Evolutionary conservation across 2,113 vertebrate genomes (phyloP).

Genomic region (Saccopteryx leptura): DNA sequence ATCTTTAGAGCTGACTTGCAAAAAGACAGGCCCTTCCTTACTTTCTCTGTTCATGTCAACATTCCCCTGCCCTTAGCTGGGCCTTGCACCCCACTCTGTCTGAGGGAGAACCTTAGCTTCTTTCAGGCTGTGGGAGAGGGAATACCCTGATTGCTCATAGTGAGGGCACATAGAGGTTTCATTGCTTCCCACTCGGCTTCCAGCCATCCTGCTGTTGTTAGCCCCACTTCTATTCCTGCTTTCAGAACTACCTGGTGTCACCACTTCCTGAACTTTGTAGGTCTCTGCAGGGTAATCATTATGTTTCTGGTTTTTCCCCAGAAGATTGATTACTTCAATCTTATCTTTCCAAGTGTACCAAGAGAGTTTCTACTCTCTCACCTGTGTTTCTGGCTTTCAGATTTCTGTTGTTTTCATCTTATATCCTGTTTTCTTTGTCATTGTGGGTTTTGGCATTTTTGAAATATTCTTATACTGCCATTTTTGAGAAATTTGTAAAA

Average conservation of each 20-base stretch:
- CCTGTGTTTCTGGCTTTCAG: not conserved
- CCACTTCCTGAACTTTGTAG: not conserved
- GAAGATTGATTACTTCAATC: not conserved
- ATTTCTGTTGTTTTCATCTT: not conserved
- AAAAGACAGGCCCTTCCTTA: not conserved
- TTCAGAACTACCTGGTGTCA: not conserved
- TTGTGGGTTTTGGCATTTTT: not conserved
- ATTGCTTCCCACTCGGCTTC: not conserved
- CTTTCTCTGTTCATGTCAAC: not conserved
- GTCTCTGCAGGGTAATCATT: not conserved
- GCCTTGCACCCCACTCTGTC: not conserved
- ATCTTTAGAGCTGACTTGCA: not conserved
- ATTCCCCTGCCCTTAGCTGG: too few relatives aligned
- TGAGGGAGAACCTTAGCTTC: not conserved
- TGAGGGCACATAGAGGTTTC: not conserved
- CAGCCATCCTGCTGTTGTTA: not conserved
- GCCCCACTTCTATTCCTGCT: not conserved
- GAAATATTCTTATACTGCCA: not conserved
- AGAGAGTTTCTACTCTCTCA: not conserved
- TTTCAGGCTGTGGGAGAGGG: not conserved
- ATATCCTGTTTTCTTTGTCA: not conserved
- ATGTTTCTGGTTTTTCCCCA: not conserved
- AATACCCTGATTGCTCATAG: not conserved
- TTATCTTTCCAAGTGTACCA: not conserved
- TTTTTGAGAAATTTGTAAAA: conserved; percentile 7